Conservation (phyloP, 2,797 vertebrate genomes). For the Anniella stebbinsi region DNA sequence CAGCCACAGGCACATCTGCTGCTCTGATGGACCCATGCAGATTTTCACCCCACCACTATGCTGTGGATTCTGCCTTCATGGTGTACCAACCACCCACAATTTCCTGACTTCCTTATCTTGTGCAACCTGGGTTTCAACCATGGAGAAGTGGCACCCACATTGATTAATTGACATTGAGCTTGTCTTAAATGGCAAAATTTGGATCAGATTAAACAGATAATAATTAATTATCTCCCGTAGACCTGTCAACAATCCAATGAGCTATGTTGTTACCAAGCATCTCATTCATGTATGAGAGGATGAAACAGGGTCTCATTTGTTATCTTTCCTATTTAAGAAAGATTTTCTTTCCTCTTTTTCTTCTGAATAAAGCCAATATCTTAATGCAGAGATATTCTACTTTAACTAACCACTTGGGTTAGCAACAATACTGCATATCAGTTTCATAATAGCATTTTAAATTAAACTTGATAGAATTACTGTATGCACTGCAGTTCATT, state of each 20-base stretch:
- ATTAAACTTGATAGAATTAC: slow-evolving; percentile 26
- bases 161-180: no score
- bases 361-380: slow-evolving; percentile 74
- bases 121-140: background rate
- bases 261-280: slow-evolving; percentile 70
- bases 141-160: background rate
- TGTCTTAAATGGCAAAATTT: slow-evolving; percentile 68
- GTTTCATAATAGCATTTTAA: slow-evolving; percentile 43
- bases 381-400: slow-evolving; percentile 40
- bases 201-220: slow-evolving; percentile 68
- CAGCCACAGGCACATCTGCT: no score
- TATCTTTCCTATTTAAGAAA: slow-evolving; percentile 84
- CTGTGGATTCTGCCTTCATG: background rate
- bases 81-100: background rate
- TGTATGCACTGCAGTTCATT: background rate
- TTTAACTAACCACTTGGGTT: slow-evolving; percentile 26
- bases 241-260: slow-evolving; percentile 78
- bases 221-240: slow-evolving; percentile 72
- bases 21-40: no score
- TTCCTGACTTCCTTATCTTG: background rate
- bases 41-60: background rate
- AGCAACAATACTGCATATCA: background rate
- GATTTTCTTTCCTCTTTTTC: slow-evolving; percentile 73
- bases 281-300: slow-evolving; percentile 73
- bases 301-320: slow-evolving; percentile 79